phyloP scores from a whole-genome alignment of 2,888 invertebrate genomes.

The Drosophila rubida region DNA sequence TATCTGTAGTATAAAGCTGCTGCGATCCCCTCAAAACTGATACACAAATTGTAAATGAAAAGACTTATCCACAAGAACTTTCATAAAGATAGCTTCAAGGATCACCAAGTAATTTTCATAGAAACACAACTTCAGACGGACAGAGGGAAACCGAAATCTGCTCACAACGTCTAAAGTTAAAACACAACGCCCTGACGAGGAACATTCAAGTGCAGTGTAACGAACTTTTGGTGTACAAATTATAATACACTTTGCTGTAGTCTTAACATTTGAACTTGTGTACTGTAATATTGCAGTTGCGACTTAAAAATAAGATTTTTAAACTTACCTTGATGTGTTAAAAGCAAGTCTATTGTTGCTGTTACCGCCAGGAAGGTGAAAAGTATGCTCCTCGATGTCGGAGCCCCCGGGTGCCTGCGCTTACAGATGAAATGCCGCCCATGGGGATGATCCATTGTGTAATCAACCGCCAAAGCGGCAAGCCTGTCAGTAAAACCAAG shows the following conservation, averaged over 20 bases:
- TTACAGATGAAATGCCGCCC: conserved; percentile 20
- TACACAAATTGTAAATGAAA: not conserved
- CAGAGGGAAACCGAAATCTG: too few relatives aligned
- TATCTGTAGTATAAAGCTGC: too few relatives aligned
- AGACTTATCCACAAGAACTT: not conserved
- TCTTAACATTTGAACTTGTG: not conserved
- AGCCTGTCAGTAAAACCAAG: conserved; percentile 22
- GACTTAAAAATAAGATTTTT: not conserved
- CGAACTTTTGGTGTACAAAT: not conserved
- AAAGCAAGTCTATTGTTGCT: conserved; percentile 22
- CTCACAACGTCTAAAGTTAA: not conserved
- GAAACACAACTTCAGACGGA: too few relatives aligned
- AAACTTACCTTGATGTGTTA: conserved; percentile 47
- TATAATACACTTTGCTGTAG: not conserved
- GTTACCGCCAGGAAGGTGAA: conserved; percentile 22
- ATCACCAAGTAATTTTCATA: not conserved
- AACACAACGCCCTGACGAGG: not conserved
- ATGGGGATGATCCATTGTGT: conserved; percentile 60
- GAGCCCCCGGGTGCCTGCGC: not conserved
- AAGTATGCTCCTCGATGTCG: conserved; percentile 10
- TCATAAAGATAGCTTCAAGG: not conserved
- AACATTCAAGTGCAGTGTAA: not conserved
- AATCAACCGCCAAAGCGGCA: conserved; percentile 46
- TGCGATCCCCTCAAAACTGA: not conserved
- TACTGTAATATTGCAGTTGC: not conserved